These are phyloP conservation scores for Eumacrocentrus americanus DNA, from an alignment of 2,888 invertebrate genomes.

Conservation along the genomic window DNA sequence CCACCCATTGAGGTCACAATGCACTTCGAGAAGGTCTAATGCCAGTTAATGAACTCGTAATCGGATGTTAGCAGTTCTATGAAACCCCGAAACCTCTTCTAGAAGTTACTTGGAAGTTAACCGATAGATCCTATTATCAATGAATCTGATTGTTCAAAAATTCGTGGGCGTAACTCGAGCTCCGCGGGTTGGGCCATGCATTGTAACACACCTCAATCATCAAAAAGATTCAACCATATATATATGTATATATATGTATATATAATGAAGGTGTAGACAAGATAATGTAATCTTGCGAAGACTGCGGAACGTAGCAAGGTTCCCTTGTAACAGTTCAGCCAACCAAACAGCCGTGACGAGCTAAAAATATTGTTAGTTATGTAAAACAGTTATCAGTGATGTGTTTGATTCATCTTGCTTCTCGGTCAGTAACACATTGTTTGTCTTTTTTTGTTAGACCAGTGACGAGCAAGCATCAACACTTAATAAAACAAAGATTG, in stretches of 20 bases:
- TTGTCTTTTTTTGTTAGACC: neutral
- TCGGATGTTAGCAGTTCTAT: too few species aligned
- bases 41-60: too few species aligned
- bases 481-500: neutral
- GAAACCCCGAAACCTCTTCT: too few species aligned
- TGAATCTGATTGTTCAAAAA: neutral
- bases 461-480: constrained; percentile 22
- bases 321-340: constrained; percentile 63
- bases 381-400: constrained; percentile 45
- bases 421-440: constrained; percentile 38
- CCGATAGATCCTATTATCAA: too few species aligned
- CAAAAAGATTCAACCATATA: constrained; percentile 52
- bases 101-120: too few species aligned
- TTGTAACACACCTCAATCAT: constrained; percentile 56
- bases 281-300: constrained; percentile 54
- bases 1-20: too few species aligned
- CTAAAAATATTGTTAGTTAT: constrained; percentile 60
- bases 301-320: constrained; percentile 63
- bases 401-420: constrained; percentile 32
- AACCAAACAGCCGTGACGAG: constrained; percentile 61
- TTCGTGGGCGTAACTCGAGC: constrained; percentile 43
- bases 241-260: constrained; percentile 33
- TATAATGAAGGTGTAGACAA: constrained; percentile 49
- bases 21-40: too few species aligned
- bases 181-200: constrained; percentile 59